These are phyloP conservation scores for Habropoda laboriosa DNA, from an alignment of 1,140 invertebrate species.

Conservation along the genomic window DNA sequence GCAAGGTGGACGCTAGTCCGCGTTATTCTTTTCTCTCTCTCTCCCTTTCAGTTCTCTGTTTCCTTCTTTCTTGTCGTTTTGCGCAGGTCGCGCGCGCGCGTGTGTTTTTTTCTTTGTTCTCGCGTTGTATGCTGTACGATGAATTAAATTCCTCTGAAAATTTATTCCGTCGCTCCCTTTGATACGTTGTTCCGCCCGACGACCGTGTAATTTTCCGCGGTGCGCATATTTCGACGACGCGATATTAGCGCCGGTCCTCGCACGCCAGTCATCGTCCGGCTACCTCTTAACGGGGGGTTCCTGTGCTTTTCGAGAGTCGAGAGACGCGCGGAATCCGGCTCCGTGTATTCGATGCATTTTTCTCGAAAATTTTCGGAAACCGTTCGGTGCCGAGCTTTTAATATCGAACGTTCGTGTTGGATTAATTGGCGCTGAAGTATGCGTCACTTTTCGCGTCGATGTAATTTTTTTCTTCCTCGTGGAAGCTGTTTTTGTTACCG, in stretches of 20 bases:
- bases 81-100: neutral
- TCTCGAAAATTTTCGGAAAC: neutral
- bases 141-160: conserved; percentile 51
- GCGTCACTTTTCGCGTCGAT: no score
- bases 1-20: neutral
- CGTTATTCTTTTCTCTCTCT: neutral
- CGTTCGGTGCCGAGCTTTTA: neutral
- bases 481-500: no score
- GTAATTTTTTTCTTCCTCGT: no score
- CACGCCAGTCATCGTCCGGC: conserved; percentile 20
- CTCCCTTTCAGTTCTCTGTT: neutral
- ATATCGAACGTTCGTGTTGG: no score
- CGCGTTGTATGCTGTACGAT: neutral
- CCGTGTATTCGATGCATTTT: neutral
- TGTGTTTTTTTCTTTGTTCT: neutral
- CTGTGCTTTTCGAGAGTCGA: neutral
- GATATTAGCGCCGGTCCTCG: conserved; percentile 38
- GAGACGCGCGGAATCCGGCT: neutral
- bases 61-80: neutral
- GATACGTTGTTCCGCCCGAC: conserved; percentile 17
- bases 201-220: conserved; percentile 40
- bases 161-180: conserved; percentile 45
- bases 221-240: conserved; percentile 22
- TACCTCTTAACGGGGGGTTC: neutral
- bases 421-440: neutral